These are phyloP conservation scores for Pleuronectes platessa DNA, from an alignment of 2,113 vertebrate genomes.

Conservation along the genomic window DNA sequence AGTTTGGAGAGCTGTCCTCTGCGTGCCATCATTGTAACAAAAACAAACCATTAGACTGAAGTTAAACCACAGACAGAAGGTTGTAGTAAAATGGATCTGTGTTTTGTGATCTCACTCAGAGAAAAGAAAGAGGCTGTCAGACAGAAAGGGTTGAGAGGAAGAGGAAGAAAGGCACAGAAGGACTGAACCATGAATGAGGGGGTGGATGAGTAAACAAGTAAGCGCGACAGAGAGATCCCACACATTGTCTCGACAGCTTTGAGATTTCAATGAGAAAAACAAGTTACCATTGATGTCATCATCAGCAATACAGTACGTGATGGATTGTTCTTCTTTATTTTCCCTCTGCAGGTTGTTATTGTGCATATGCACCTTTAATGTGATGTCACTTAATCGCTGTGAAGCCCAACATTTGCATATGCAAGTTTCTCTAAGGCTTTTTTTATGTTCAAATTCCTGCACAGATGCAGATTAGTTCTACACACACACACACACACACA, in stretches of 20 bases:
- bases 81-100: background rate
- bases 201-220: conserved; percentile 9
- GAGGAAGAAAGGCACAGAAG: background rate
- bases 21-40: no score
- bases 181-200: background rate
- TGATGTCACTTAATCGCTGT: conserved; percentile 8
- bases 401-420: background rate
- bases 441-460: no score
- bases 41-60: no score
- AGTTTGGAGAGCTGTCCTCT: no score
- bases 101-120: background rate
- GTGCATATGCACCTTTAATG: background rate
- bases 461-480: no score
- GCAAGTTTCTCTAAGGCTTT: background rate
- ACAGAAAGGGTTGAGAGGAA: background rate
- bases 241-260: conserved; percentile 21
- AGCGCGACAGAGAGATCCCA: conserved; percentile 7
- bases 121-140: conserved; percentile 2
- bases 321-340: conserved; percentile 24
- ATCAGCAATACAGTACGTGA: conserved; percentile 33
- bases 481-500: no score
- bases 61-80: no score
- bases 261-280: conserved; percentile 42
- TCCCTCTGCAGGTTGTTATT: conserved; percentile 7
- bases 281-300: conserved; percentile 60